A percentile compares a stretch with the other conserved stretches of the same genome.
These are phyloP conservation scores for Eugnorisma glareosa DNA, from an alignment of 2,888 invertebrate species.

Conservation along the genomic window DNA sequence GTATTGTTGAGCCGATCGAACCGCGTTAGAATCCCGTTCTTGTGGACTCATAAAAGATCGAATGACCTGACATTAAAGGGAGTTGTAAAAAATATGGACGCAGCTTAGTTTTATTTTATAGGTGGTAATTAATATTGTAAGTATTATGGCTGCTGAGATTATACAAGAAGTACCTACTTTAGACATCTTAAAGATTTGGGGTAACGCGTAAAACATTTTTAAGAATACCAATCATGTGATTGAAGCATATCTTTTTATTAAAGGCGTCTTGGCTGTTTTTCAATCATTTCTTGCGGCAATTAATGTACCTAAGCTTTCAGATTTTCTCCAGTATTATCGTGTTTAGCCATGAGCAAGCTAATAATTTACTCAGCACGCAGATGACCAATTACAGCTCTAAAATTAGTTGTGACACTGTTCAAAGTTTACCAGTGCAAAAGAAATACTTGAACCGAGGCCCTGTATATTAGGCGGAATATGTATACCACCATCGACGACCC, in stretches of 20 bases:
- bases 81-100: constrained; percentile 44
- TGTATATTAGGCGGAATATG: too few species aligned
- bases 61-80: constrained; percentile 33
- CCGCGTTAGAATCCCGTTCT: constrained; percentile 33
- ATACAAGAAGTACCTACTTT: neutral
- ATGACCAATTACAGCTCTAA: neutral
- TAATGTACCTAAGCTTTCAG: neutral
- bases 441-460: neutral
- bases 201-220: neutral
- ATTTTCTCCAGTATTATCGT: neutral
- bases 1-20: constrained; percentile 59
- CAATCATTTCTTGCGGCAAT: neutral
- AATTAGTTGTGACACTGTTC: neutral
- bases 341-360: neutral
- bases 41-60: constrained; percentile 46
- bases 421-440: neutral
- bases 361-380: neutral
- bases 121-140: constrained; percentile 40
- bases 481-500: neutral
- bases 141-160: constrained; percentile 14
- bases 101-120: constrained; percentile 43
- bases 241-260: neutral
- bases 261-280: neutral
- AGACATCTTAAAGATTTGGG: neutral
- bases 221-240: neutral